A percentile compares a stretch with the other conserved stretches of the same genome.
Conservation (phyloP, 2,888 invertebrate species). For the Lumbricus terrestris region DNA sequence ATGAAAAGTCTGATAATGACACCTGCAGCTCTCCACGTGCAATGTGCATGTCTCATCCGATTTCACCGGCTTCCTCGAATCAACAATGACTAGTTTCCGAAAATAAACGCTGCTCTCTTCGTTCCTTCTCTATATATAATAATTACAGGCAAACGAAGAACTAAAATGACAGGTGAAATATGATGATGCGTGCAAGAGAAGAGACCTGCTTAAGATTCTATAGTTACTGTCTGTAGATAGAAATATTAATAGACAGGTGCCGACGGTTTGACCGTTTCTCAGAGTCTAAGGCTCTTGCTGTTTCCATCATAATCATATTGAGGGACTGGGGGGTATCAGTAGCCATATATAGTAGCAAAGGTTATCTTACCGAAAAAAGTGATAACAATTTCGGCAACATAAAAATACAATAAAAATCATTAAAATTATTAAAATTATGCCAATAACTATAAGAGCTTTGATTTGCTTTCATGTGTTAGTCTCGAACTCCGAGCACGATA, state of each 20-base stretch:
- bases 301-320: too few species aligned
- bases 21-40: not conserved
- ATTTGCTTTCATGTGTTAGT: not conserved
- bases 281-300: not conserved
- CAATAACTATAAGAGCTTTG: not conserved
- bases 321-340: too few species aligned
- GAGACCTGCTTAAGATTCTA: not conserved
- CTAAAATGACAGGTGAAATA: not conserved
- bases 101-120: not conserved
- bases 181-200: not conserved
- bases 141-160: too few species aligned
- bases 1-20: not conserved
- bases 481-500: slow-evolving; percentile 24
- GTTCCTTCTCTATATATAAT: too few species aligned
- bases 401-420: too few species aligned
- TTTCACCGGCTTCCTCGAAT: not conserved
- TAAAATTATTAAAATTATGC: not conserved
- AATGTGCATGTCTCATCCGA: not conserved
- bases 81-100: not conserved
- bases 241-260: too few species aligned
- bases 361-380: too few species aligned
- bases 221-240: not conserved
- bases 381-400: too few species aligned
- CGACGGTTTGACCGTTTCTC: too few species aligned
- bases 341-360: too few species aligned